A percentile compares a stretch with the other conserved stretches of the same genome.
phyloP scores from a whole-genome alignment of 37 sponge, comb jelly and placozoan species.

The Hexactinellida sp. region DNA sequence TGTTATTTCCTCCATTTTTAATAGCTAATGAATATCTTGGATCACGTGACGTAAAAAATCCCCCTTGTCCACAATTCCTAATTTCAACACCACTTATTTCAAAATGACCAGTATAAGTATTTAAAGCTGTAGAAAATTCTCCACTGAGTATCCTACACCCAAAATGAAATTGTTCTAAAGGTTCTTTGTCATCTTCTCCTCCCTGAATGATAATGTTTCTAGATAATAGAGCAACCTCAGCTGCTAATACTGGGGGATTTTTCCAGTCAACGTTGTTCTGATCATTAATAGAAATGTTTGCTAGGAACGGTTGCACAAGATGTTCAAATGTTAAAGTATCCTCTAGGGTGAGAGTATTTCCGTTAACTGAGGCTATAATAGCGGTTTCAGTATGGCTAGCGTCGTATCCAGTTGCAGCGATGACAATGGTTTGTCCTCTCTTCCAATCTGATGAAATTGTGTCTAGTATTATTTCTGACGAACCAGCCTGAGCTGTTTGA shows the following conservation, averaged over 20 bases:
- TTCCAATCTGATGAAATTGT: slow-evolving; percentile 32
- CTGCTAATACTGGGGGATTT: slow-evolving; percentile 25
- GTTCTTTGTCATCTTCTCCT: slow-evolving; percentile 36
- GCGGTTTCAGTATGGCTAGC: slow-evolving; percentile 43
- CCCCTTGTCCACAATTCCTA: slow-evolving; percentile 68
- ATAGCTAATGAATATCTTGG: slow-evolving; percentile 66
- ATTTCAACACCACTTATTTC: slow-evolving; percentile 52
- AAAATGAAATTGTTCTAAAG: slow-evolving; percentile 45
- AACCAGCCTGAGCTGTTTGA: slow-evolving; percentile 24
- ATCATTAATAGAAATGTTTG: background rate
- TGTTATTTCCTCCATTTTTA: slow-evolving; percentile 17
- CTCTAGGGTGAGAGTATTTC: slow-evolving; percentile 25
- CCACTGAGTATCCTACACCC: slow-evolving; percentile 67
- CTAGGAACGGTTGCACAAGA: background rate
- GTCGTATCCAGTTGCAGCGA: slow-evolving; percentile 57
- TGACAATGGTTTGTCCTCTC: slow-evolving; percentile 52
- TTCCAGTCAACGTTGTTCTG: background rate
- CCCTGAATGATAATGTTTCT: slow-evolving; percentile 64
- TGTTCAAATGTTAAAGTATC: slow-evolving; percentile 41
- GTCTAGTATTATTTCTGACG: slow-evolving; percentile 10
- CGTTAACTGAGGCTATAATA: slow-evolving; percentile 23
- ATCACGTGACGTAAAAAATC: slow-evolving; percentile 49
- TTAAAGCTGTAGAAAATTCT: background rate
- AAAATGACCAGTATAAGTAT: slow-evolving; percentile 21
- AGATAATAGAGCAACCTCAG: slow-evolving; percentile 68